Percentiles rank a stretch among this genome's conserved stretches.
phyloP scores from a whole-genome alignment of 2,113 vertebrate species.

The Gymnobelideus leadbeateri region DNA sequence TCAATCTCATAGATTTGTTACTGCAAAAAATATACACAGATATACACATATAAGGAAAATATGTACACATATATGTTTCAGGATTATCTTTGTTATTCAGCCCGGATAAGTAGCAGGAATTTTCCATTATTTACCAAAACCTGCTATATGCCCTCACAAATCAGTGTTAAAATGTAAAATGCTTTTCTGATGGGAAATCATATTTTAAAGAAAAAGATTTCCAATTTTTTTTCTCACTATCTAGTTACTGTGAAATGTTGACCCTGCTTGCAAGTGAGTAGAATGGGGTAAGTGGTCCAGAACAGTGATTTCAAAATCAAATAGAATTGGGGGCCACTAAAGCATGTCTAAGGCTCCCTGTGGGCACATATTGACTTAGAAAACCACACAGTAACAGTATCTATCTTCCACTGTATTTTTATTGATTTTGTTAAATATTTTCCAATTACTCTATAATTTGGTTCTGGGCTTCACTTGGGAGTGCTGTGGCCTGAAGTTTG shows the following conservation, averaged over 20 bases:
- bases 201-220: slow-evolving; percentile 11
- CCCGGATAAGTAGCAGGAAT: slow-evolving; percentile 21
- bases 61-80: not conserved
- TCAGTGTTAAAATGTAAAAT: not conserved
- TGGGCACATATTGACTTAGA: not conserved
- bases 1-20: slow-evolving; percentile 24
- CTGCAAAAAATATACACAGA: not conserved
- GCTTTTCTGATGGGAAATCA: slow-evolving; percentile 27
- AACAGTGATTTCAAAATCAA: slow-evolving; percentile 1
- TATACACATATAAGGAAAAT: not conserved
- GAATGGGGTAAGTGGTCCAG: not conserved
- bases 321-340: not conserved
- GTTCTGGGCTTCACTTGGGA: not conserved
- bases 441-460: not conserved
- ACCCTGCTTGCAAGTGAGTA: slow-evolving; percentile 1
- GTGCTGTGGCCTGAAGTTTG: not conserved
- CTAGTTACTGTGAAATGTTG: slow-evolving; percentile 32
- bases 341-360: not conserved
- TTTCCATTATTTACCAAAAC: slow-evolving; percentile 1
- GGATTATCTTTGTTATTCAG: slow-evolving; percentile 46
- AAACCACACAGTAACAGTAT: not conserved
- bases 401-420: not conserved
- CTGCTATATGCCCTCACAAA: slow-evolving; percentile 9
- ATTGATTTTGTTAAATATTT: not conserved
- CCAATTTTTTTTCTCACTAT: slow-evolving; percentile 36